Conservation (phyloP, 2,888 invertebrate genomes). For the Lysandra bellargus region DNA sequence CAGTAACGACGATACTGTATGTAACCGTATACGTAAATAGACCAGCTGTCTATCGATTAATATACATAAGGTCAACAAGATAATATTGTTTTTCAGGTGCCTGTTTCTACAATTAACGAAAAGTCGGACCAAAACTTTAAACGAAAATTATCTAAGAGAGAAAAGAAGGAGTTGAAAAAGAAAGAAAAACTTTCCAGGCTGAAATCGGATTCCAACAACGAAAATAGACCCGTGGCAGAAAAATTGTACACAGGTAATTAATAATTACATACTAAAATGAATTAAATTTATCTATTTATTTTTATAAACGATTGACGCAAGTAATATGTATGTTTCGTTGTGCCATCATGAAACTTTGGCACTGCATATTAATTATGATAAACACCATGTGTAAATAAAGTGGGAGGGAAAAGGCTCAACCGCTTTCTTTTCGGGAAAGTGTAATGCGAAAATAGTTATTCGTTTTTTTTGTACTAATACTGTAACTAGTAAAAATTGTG, state of each 20-base stretch:
- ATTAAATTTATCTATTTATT: not conserved
- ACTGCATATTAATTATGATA: too few relatives aligned
- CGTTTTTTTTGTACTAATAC: too few relatives aligned
- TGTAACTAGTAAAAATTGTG: too few relatives aligned
- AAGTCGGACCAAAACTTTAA: constrained; percentile 91
- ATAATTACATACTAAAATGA: not conserved
- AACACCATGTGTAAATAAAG: too few relatives aligned
- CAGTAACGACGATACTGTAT: not conserved
- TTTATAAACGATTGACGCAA: not conserved
- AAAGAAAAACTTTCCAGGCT: constrained; percentile 92
- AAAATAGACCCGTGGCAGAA: constrained; percentile 91
- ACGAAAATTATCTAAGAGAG: constrained; percentile 96
- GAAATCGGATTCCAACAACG: constrained; percentile 84
- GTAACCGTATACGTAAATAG: not conserved
- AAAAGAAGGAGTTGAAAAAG: constrained; percentile 98
- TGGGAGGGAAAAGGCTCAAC: too few relatives aligned
- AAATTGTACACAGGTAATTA: constrained; percentile 91
- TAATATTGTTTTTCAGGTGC: constrained; percentile 45
- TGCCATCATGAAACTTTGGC: too few relatives aligned
- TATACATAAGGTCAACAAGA: not conserved
- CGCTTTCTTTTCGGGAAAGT: too few relatives aligned
- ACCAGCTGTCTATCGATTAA: not conserved
- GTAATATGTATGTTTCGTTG: too few relatives aligned
- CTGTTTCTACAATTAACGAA: constrained; percentile 82
- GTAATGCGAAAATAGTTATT: too few relatives aligned